These are phyloP conservation scores for Allolobophora icterica DNA, from an alignment of 2,888 invertebrate species.

Conservation along the genomic window DNA sequence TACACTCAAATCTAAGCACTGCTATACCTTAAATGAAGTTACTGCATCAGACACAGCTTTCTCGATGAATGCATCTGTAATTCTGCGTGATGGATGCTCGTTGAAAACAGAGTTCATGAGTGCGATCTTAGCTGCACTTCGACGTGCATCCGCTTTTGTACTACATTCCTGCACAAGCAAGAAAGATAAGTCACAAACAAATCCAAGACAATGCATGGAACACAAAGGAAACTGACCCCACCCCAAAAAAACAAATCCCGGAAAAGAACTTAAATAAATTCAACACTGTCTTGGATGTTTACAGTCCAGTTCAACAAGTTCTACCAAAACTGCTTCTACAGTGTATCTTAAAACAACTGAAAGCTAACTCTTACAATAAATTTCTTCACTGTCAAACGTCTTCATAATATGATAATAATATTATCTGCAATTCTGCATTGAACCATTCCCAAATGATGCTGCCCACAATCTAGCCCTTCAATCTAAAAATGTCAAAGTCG, in stretches of 20 bases:
- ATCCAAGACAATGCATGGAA: not conserved
- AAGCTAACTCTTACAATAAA: too few species aligned
- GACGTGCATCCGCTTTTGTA: constrained; percentile 90
- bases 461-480: too few species aligned
- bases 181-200: not conserved
- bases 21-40: constrained; percentile 79
- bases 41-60: constrained; percentile 91
- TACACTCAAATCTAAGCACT: too few species aligned
- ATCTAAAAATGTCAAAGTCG: too few species aligned
- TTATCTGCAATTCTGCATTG: too few species aligned
- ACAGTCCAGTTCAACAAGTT: too few species aligned
- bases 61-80: constrained; percentile 91
- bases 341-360: too few species aligned
- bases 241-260: not conserved
- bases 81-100: constrained; percentile 89
- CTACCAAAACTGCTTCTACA: too few species aligned
- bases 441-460: too few species aligned
- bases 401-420: too few species aligned
- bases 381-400: too few species aligned
- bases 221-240: not conserved
- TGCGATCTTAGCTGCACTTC: constrained; percentile 93
- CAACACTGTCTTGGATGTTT: not conserved
- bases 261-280: not conserved
- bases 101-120: constrained; percentile 96
- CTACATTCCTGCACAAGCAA: constrained; percentile 84